Conservation (phyloP, 2,797 vertebrate genomes). For the Calcarius lapponicus region DNA sequence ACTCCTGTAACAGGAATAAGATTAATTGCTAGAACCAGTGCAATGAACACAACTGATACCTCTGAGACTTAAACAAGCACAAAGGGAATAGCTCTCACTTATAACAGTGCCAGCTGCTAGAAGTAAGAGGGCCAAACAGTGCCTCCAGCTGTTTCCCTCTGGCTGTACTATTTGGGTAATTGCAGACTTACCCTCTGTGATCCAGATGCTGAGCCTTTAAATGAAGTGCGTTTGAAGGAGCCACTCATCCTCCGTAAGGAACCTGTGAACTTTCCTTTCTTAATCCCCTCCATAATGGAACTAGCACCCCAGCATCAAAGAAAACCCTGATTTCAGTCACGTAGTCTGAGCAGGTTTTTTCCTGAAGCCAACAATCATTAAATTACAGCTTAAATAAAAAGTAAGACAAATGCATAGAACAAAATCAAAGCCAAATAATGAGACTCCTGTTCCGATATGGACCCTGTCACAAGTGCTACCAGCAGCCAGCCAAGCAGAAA, state of each 20-base stretch:
- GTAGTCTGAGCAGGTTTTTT: background rate
- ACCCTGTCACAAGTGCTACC: slow-evolving; percentile 5
- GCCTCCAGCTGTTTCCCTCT: background rate
- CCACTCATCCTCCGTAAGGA: slow-evolving; percentile 77
- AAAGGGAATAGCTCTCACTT: background rate
- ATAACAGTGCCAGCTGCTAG: background rate
- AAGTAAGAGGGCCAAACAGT: background rate
- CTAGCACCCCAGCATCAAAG: background rate
- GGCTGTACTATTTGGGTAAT: background rate
- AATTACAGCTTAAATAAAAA: background rate
- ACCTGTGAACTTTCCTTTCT: slow-evolving; percentile 64
- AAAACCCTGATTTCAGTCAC: slow-evolving; percentile 12
- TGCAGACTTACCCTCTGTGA: slow-evolving; percentile 91
- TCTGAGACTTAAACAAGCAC: background rate
- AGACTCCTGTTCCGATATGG: background rate
- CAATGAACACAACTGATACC: background rate
- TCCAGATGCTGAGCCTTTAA: slow-evolving; percentile 89
- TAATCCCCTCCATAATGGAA: slow-evolving; percentile 73
- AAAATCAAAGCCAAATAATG: background rate
- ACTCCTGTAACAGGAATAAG: background rate
- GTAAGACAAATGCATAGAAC: background rate
- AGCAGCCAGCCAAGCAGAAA: slow-evolving; percentile 3
- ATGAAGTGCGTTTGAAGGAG: slow-evolving; percentile 87
- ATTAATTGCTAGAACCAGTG: background rate
- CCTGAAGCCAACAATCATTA: background rate